Evolutionary conservation across 2,113 vertebrate genomes (phyloP).

Genomic region (Picathartes gymnocephalus): DNA sequence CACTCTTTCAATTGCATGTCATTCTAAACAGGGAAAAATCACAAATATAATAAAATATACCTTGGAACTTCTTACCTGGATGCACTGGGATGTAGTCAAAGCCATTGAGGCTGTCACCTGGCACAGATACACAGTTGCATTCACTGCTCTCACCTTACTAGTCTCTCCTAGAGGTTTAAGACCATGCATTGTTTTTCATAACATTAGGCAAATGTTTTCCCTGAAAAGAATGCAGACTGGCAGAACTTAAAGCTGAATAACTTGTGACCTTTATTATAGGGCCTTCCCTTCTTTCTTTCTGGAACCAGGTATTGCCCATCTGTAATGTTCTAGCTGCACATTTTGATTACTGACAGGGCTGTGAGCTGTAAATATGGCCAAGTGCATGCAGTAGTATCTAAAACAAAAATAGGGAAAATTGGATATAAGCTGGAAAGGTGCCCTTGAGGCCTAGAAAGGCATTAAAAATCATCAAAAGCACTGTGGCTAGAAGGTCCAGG

Average conservation of each 20-base stretch:
- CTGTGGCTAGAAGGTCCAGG: accelerated
- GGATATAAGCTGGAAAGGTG: accelerated
- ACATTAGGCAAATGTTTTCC: not conserved
- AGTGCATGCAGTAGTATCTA: accelerated
- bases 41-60: not conserved
- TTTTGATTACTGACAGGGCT: not conserved
- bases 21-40: not conserved
- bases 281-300: not conserved
- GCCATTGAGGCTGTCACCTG: not conserved
- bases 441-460: not conserved
- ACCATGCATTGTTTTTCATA: not conserved
- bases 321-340: not conserved
- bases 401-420: not conserved
- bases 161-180: not conserved
- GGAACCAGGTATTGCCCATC: not conserved
- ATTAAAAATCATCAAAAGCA: not conserved
- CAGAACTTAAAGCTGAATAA: not conserved
- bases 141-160: not conserved
- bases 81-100: not conserved
- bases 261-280: not conserved
- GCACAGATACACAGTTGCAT: not conserved
- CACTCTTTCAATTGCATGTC: not conserved
- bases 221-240: not conserved
- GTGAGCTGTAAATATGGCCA: not conserved
- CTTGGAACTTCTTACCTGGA: not conserved